Conservation (phyloP, 2,113 vertebrate species). For the Oenanthe melanoleuca region DNA sequence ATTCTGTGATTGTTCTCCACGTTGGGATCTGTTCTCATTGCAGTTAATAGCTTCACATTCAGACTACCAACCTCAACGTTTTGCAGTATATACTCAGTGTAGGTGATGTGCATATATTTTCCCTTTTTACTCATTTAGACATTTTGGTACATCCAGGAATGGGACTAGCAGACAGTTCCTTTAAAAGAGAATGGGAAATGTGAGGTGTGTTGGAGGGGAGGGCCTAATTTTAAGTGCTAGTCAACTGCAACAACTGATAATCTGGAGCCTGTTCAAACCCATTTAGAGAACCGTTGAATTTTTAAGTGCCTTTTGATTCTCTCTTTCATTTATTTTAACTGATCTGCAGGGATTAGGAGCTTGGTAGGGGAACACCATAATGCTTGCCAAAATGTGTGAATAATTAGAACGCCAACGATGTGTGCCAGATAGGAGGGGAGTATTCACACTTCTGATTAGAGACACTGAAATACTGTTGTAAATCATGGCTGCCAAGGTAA, state of each 20-base stretch:
- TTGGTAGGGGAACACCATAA: slow-evolving; percentile 86
- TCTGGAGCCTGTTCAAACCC: slow-evolving; percentile 90
- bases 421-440: slow-evolving; percentile 90
- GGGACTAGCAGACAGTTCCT: not conserved
- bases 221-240: slow-evolving; percentile 74
- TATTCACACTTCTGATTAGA: slow-evolving; percentile 93
- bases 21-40: not conserved
- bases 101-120: not conserved
- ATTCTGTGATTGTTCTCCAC: not conserved
- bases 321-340: slow-evolving; percentile 98
- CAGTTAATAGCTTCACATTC: not conserved
- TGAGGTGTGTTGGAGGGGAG: slow-evolving; percentile 55
- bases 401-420: slow-evolving; percentile 89
- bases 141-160: not conserved
- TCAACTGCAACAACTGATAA: slow-evolving; percentile 80
- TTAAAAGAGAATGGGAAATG: slow-evolving; percentile 2
- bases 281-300: slow-evolving; percentile 88
- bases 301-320: slow-evolving; percentile 94
- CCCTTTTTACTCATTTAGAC: not conserved
- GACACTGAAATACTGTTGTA: slow-evolving; percentile 90
- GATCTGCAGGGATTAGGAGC: slow-evolving; percentile 96
- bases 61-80: not conserved
- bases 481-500: slow-evolving; percentile 83
- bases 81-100: not conserved
- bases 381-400: slow-evolving; percentile 96